These are phyloP conservation scores for Centropyge bicolor DNA, from an alignment of 2,797 vertebrate species.

Conservation along the genomic window DNA sequence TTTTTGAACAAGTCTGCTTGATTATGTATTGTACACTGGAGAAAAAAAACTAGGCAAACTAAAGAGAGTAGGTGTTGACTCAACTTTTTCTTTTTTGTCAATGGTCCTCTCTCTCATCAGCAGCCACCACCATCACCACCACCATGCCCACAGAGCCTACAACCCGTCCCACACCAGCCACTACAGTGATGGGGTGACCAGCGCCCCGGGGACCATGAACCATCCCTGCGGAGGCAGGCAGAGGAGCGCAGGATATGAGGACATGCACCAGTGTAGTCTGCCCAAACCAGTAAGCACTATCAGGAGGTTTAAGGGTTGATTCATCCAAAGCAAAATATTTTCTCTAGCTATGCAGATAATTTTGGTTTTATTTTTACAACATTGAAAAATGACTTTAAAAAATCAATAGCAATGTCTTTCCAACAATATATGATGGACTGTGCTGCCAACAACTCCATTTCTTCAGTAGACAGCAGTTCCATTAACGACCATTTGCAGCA, in stretches of 20 bases:
- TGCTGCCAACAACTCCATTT: too few species aligned
- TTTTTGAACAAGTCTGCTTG: slow-evolving; percentile 17
- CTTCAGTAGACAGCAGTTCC: too few species aligned
- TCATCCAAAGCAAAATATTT: neutral
- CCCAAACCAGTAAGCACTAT: slow-evolving; percentile 92
- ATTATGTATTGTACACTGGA: neutral
- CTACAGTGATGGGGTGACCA: slow-evolving; percentile 96
- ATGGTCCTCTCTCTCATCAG: neutral
- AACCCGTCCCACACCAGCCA: slow-evolving; percentile 91
- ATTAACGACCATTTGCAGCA: too few species aligned
- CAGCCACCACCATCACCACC: slow-evolving; percentile 85
- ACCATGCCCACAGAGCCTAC: slow-evolving; percentile 86
- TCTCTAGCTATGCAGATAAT: neutral
- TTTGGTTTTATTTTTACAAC: neutral
- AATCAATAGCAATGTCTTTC: too few species aligned
- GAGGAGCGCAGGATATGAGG: slow-evolving; percentile 92
- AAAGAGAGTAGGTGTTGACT: slow-evolving; percentile 6
- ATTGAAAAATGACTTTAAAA: too few species aligned
- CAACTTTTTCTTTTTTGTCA: slow-evolving; percentile 1
- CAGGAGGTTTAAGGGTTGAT: neutral
- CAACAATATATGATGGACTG: too few species aligned
- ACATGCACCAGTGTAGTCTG: slow-evolving; percentile 97
- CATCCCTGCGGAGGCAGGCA: slow-evolving; percentile 92
- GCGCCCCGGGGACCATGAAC: slow-evolving; percentile 97
- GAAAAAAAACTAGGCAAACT: slow-evolving; percentile 1